phyloP scores from a whole-genome alignment of 2,888 invertebrate species.

The Neoaliturus tenellus region DNA sequence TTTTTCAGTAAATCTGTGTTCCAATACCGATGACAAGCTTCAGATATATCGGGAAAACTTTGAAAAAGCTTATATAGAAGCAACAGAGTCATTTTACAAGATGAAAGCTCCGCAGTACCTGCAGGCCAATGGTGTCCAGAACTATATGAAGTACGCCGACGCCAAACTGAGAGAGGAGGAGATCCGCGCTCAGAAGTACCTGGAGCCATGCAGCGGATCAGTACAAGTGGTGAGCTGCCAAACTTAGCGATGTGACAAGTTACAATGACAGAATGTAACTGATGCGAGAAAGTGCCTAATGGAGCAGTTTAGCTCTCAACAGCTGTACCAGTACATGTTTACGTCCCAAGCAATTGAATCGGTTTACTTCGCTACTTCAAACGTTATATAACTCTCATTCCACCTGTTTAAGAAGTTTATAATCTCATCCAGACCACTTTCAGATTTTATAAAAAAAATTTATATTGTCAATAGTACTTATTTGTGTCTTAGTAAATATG shows the following conservation, averaged over 20 bases:
- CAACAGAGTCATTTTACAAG: constrained; percentile 95
- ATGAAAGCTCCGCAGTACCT: constrained; percentile 95
- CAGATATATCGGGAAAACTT: constrained; percentile 98
- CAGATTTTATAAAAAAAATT: too few species aligned
- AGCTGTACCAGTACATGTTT: too few species aligned
- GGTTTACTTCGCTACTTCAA: not conserved
- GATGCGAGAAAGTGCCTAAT: too few species aligned
- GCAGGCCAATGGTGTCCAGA: constrained; percentile 93
- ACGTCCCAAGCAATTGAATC: too few species aligned
- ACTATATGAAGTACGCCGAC: constrained; percentile 98
- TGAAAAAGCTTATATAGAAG: constrained; percentile 96
- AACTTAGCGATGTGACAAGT: too few species aligned
- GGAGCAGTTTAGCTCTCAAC: too few species aligned
- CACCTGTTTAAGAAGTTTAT: too few species aligned
- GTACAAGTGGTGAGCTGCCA: constrained; percentile 73
- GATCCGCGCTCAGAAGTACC: constrained; percentile 91
- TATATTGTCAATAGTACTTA: too few species aligned
- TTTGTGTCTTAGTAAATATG: too few species aligned
- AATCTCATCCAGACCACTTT: too few species aligned
- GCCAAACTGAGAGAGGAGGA: constrained; percentile 96
- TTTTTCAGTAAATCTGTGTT: constrained; percentile 92
- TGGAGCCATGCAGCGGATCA: constrained; percentile 93
- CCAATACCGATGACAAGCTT: constrained; percentile 93
- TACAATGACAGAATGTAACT: too few species aligned
- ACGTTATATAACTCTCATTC: too few species aligned